Evolutionary conservation across 2,797 vertebrate genomes (phyloP).

Genomic region (Amphiprion clarkii): DNA sequence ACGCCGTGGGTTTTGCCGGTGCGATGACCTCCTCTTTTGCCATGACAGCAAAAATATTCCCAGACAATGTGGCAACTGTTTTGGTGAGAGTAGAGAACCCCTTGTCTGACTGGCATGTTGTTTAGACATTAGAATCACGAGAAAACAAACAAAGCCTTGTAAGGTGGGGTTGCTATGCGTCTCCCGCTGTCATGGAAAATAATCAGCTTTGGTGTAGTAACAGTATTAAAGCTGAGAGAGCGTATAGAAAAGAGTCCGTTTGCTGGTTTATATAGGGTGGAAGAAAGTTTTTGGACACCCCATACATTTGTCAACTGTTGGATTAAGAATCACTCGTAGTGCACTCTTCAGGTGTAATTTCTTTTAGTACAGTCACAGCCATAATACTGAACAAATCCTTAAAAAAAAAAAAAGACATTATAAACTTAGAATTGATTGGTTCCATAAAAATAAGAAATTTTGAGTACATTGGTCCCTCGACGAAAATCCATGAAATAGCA

Average conservation of each 20-base stretch:
- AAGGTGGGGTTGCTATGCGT: slow-evolving; percentile 35
- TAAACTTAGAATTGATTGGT: too few species aligned
- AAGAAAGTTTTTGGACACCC: too few species aligned
- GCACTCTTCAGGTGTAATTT: too few species aligned
- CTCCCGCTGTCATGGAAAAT: not conserved
- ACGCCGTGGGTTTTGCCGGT: slow-evolving; percentile 92
- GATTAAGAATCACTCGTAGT: too few species aligned
- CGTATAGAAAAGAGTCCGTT: not conserved
- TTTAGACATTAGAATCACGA: slow-evolving; percentile 56
- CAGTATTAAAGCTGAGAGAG: not conserved
- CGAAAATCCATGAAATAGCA: too few species aligned
- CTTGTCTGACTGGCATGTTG: slow-evolving; percentile 63
- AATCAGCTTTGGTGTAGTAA: not conserved
- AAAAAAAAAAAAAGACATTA: too few species aligned
- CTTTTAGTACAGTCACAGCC: too few species aligned
- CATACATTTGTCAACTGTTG: too few species aligned
- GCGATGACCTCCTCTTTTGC: slow-evolving; percentile 92
- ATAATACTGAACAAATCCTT: too few species aligned
- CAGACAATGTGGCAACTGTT: slow-evolving; percentile 93
- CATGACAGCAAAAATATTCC: slow-evolving; percentile 92
- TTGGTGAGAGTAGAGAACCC: slow-evolving; percentile 87
- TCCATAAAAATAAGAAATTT: too few species aligned
- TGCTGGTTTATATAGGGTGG: not conserved
- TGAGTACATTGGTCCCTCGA: too few species aligned
- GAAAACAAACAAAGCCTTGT: slow-evolving; percentile 54